Evolutionary conservation across 2,888 invertebrate species (phyloP).

Genomic region (Drepanosiphum platanoidis): DNA sequence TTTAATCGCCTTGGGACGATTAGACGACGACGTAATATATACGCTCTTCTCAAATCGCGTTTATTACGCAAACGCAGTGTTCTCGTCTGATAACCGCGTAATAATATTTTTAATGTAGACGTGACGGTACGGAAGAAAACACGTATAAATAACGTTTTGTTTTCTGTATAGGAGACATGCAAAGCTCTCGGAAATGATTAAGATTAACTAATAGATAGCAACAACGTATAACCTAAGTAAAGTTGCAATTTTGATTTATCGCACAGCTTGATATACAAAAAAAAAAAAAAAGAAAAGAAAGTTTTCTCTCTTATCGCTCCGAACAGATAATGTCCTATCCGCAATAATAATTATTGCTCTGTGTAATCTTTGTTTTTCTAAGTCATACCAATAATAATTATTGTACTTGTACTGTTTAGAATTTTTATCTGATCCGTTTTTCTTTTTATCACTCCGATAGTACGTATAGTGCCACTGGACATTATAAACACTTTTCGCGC

Average conservation of each 20-base stretch:
- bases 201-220: constrained; percentile 2
- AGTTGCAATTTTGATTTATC: constrained; percentile 28
- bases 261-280: constrained; percentile 23
- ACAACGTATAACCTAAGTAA: background rate
- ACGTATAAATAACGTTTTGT: background rate
- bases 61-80: too few species aligned
- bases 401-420: background rate
- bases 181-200: background rate
- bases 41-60: too few species aligned
- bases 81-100: background rate
- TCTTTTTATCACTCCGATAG: background rate
- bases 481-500: background rate
- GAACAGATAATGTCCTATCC: background rate
- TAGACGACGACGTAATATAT: too few species aligned
- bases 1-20: background rate
- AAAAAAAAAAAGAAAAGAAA: too few species aligned
- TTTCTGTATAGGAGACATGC: background rate
- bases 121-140: background rate
- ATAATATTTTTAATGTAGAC: background rate
- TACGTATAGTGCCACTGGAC: background rate
- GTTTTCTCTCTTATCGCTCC: background rate
- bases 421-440: background rate
- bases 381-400: too few species aligned
- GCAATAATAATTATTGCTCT: background rate
- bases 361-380: background rate